Base-by-base conservation (phyloP, 2,888 invertebrate genomes). In the Helobdella robusta region DNA sequence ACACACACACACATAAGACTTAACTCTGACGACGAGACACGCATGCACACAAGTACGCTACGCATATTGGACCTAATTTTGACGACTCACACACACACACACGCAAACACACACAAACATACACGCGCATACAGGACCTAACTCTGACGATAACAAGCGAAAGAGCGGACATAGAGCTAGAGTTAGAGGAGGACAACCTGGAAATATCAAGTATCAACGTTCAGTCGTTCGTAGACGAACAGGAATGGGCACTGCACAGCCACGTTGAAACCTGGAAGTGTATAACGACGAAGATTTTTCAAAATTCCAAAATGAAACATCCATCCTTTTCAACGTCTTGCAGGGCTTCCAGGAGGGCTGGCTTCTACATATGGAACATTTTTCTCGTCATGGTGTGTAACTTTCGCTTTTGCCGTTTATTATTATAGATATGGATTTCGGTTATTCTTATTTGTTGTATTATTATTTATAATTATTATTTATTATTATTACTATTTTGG, bases 81-180 rank as follows among this genome's bases (percentile, higher is more conserved):
- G n/a, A n/a, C n/a, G n/a, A n/a, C n/a, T n/a, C n/a, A n/a, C n/a
- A n/a, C n/a, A n/a, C n/a, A n/a, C n/a, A n/a, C n/a, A n/a, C n/a
- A n/a, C n/a, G n/a, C n/a, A n/a, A n/a, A n/a, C n/a, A n/a, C n/a
- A n/a, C n/a, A n/a, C n/a, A n/a, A n/a, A n/a, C n/a, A n/a, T n/a
- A n/a, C n/a, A 46, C n/a, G 32, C 25, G 30, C 4, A 35, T 48
- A 6, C 54, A 73, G 72, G 73, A 73, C 52, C 61, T 73, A 50
- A 71, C 73, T 1, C 64, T 73, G 52, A 73, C 72, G n/a, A 63
- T 73, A 36, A 70, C 73, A n/a, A 72, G 72, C 34, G 73, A 73
- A 48, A 58, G 69, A 34, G 71, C 72, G 20, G 72, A 72, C 35
- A 59, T 66, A 18, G 72, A 72, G 48, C 40, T 72, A 18, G 69